Evolutionary conservation across 2,797 vertebrate genomes (phyloP).

Genomic region (Fundulus diaphanus): DNA sequence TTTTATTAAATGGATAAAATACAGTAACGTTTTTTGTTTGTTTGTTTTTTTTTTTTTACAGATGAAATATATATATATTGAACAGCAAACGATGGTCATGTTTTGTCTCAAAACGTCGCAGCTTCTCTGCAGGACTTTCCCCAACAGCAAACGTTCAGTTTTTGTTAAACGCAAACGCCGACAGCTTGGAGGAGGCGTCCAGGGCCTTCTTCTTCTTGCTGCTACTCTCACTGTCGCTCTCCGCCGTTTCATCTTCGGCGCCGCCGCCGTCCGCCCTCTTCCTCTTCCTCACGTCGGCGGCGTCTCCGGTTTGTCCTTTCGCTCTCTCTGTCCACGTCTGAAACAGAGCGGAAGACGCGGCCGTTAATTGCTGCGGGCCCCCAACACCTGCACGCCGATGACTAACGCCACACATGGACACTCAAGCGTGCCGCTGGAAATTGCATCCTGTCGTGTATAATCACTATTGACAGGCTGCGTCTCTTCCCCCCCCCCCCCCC

Average conservation of each 20-base stretch:
- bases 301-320: conserved; percentile 75
- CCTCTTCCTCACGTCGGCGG: conserved; percentile 86
- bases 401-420: conserved; percentile 35
- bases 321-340: conserved; percentile 91
- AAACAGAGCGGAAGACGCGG: conserved; percentile 18
- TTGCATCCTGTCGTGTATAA: conserved; percentile 77
- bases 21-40: conserved; percentile 28
- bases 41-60: background rate
- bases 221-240: conserved; percentile 69
- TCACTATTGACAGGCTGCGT: conserved; percentile 70
- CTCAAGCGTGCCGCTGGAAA: conserved; percentile 55
- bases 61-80: background rate
- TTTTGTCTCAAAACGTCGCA: background rate
- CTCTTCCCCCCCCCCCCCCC: conserved; percentile 54
- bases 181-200: conserved; percentile 82
- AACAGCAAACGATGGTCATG: too few species aligned
- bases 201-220: conserved; percentile 85
- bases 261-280: conserved; percentile 72
- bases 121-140: background rate
- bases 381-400: conserved; percentile 47
- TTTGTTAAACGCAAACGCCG: conserved; percentile 91
- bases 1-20: conserved; percentile 63
- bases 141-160: conserved; percentile 45
- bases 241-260: conserved; percentile 28
- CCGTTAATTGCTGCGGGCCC: conserved; percentile 34